Evolutionary conservation across 1,140 invertebrate genomes (phyloP).

Genomic region (Whitmania pigra): DNA sequence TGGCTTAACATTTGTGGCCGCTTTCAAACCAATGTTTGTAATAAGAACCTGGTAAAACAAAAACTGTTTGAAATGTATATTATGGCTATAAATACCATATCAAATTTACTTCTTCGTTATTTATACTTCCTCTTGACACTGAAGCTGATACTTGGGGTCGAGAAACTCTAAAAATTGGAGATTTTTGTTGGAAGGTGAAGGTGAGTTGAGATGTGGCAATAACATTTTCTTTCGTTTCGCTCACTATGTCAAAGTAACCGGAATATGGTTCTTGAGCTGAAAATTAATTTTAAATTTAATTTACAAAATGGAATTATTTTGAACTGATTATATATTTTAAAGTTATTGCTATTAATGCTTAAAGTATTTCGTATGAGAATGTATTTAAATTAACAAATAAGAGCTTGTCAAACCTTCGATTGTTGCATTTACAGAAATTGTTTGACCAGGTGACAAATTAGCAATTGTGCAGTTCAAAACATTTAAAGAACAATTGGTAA

Average conservation of each 20-base stretch:
- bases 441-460: too few species aligned
- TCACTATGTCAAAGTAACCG: neutral
- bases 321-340: too few species aligned
- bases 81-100: too few species aligned
- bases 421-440: too few species aligned
- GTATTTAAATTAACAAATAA: too few species aligned
- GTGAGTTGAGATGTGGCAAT: neutral
- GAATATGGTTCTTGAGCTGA: neutral
- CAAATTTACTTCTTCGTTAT: neutral
- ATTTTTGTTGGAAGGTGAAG: slow-evolving; percentile 6
- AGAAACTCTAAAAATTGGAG: neutral
- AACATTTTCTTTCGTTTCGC: neutral
- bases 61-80: too few species aligned
- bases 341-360: too few species aligned
- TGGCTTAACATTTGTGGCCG: slow-evolving; percentile 23
- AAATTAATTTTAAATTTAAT: neutral
- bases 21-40: slow-evolving; percentile 24
- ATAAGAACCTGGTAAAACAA: slow-evolving; percentile 21
- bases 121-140: slow-evolving; percentile 13
- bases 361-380: too few species aligned
- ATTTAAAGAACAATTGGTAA: too few species aligned
- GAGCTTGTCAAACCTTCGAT: too few species aligned
- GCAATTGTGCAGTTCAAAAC: too few species aligned
- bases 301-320: too few species aligned
- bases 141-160: neutral